Base-by-base conservation (phyloP, 2,888 invertebrate species). In the Antheraea assamensis region DNA sequence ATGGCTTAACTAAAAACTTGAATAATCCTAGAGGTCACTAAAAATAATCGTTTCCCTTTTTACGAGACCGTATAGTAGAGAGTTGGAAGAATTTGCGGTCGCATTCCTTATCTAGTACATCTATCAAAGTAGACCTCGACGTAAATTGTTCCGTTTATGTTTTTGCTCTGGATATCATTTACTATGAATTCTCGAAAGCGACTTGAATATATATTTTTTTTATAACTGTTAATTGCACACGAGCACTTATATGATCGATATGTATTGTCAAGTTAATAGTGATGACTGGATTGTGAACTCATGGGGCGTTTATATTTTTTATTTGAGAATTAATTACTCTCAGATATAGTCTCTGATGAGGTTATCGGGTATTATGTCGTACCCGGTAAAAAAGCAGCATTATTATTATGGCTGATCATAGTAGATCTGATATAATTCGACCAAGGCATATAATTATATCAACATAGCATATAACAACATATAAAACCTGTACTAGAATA, bases 91-190 rank as follows among this genome's bases (percentile, higher is more conserved):
- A 79, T 81, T 82, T 74, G 73, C 64, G 74, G 72, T 74, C 78
- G 77, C 78, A 80, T 79, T 80, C 83, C 81, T 84, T 83, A 84
- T 85, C 84, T 78, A 73, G 78, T 79, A 77, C 83, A 82, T 82
- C 83, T 79, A 80, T 84, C 79, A 78, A 74, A 68, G 75, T 81
- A 79, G 78, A 75, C 78, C 78, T 73, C 79, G 76, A 78, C 80
- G 81, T 78, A 82, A 35, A 82, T 83, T 80, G 81, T 77, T 75
- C 81, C 84, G 81, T 84, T 85, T 82, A 85, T 85, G 84, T 83
- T 85, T 85, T 85, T 79, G 75, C 81, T 76, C 79, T 80, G 77
- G 81, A 76, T 75, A 78, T 78, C 72, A 74, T 72, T 72, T 71
- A 76, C 75, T 79, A 78, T 24, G 24, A 7, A 0, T 35, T 27